Evolutionary conservation across 2,888 invertebrate species (phyloP), one percentile per base, ranked within the genome.

Genomic region (Aphelenchoides bicaudatus): DNA sequence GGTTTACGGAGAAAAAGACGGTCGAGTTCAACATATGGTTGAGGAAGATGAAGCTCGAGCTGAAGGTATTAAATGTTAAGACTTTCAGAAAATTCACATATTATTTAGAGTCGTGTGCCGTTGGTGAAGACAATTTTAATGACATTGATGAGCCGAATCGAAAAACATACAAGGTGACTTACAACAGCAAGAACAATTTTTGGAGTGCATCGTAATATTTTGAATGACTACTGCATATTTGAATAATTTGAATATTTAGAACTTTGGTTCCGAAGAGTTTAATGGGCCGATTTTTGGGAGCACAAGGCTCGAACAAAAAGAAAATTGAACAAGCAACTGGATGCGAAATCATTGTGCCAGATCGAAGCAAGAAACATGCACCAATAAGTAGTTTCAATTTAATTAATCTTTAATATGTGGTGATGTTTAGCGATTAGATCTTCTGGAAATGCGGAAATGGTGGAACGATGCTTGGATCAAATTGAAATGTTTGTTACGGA

Each of bases 391-490:
- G 34, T 10, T 8, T 37, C 31, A 3, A 34, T 34, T 48, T 19
- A 5, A 6, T 23, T 16, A 1, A 37, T 21, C 2, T 16, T 13
- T 37, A 1, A 38, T 2, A n/a, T 16, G 29, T 28, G 8, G 23
- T 21, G 8, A 13, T 3, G 19, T 51, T 51, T 29, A 51, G 52
- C 19, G n/a, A 38, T 51, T 30, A 34, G 39, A 10, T 51, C 52
- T 10, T 10, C 16, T 8, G 52, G 19, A 27, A 39, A 39, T 13
- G 19, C 23, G 10, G 37, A 34, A 10, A 34, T 23, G 19, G 52
- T 51, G 30, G 52, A 51, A 19, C 31, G 52, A 23, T 51, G 52
- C 28, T 30, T 51, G 30, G 52, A 51, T 30, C 52, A 51, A 19
- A 30, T 51, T 6, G 52, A 51, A 16, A 16, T 51, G 52, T 51